Base-by-base conservation (phyloP, 2,113 vertebrate genomes). In the Perccottus glenii region DNA sequence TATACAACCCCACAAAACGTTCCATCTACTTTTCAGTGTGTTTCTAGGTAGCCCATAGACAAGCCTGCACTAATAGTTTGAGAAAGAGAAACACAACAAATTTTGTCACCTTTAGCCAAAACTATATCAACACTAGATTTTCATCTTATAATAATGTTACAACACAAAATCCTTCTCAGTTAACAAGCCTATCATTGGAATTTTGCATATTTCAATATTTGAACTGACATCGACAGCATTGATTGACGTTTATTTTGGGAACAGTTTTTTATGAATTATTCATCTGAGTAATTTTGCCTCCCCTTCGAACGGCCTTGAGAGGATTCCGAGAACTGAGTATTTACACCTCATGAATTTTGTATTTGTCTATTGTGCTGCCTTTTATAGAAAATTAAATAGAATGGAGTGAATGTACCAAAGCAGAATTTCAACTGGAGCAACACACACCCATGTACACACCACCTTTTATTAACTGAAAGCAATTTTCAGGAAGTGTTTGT, bases 281-380 rank as follows among this genome's bases (percentile, higher is more conserved):
- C 65, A 84, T 77, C 38, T 45, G 49, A 65, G 50, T 60, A 50
- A 81, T 74, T 78, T 70, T 27, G 43, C 61, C 53, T 81, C 63
- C 56, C 44, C 68, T 78, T 61, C 62, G 79, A 84, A 79, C 47
- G 56, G 70, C 67, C 75, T 82, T 79, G 62, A 57, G 75, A 85
- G 70, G 52, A 62, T 67, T 78, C 53, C 33, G 11, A 59, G 53
- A 74, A 73, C 35, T 61, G 27, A 76, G 15, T 50, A 71, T 61
- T 71, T 81, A 45, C 61, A 61, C 58, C 50, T 80, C 49, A 70
- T 70, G 73, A 85, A 77, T 83, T 81, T 62, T 73, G 70, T 55
- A 83, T 77, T 67, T 70, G 47, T 68, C n/a, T 46, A 50, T 56
- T 62, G 51, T 64, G 27, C 12, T 73, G 38, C 44, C 67, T 60